Base-by-base conservation (phyloP, 2,888 invertebrate genomes). In the Aspidapion aeneum region DNA sequence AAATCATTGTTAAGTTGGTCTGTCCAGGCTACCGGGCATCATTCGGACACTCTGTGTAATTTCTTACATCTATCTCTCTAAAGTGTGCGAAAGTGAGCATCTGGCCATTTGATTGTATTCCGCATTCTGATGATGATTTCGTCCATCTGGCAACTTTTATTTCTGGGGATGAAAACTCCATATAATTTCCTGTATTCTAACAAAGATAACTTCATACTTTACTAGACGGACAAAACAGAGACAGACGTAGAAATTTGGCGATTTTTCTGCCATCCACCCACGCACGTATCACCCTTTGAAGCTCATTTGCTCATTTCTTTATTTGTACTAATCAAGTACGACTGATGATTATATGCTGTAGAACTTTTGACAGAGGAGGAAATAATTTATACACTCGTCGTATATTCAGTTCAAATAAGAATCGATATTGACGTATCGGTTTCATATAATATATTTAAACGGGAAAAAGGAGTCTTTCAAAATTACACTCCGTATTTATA, bases 101-200 rank as follows among this genome's bases (percentile, higher is more conserved):
- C 75, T 77, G 77, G 76, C 72, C 76, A 73, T 67, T 70, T 71
- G 75, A 74, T 76, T 74, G 75, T 75, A 75, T 75, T 73, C 72
- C 68, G 69, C 51, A 55, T 48, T 21, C 54, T 21, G 19, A 55
- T 51, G 70, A 70, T 71, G 75, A 74, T 76, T 75, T 76, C 74
- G 75, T 75, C 75, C 76, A 77, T 77, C 76, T 77, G 76, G 75
- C 75, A 70, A 69, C 75, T 73, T 35, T 35, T 35, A 35, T 12
- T 35, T 35, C n/a, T 35, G 35, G 35, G 35, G 35, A 35, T 35
- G 35, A 35, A 35, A 35, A n/a, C n/a, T n/a, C n/a, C 35, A 7
- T 12, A 7, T 35, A 35, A 35, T 35, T 35, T 35, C 12, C 35
- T 7, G 12, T 35, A 12, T 35, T 35, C n/a, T n/a, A n/a, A n/a